Base-by-base conservation (phyloP, 2,888 invertebrate genomes). In the Hydriomena furcata region DNA sequence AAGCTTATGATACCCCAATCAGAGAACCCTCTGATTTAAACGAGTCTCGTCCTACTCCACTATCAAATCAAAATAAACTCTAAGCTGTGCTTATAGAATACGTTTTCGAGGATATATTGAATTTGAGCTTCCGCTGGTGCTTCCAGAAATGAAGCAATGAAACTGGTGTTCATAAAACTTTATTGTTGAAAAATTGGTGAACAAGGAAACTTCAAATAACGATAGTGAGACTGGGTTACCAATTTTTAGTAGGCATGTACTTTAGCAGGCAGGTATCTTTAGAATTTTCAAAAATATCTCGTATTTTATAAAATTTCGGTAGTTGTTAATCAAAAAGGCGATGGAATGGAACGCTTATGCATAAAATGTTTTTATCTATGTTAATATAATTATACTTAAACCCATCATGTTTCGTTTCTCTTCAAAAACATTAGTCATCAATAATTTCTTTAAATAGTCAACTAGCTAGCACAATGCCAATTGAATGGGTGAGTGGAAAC, bases 1-100 rank as follows among this genome's bases (percentile, higher is more conserved):
- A 73, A 78, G 76, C 74, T 80, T 76, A 81, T 83, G 76, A 82
- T 81, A 79, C 82, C 79, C 82, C 77, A 80, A 83, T 84, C 78
- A 80, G 66, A 67, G 71, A 66, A 76, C 84, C 85, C 82, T 82
- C 77, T 70, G 74, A 75, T 77, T 79, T 72, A 62, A 70, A 63
- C 65, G 57, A 63, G 69, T 54, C 30, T 52, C 44, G 17, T 51
- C 37, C 23, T 48, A 27, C 36, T 40, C 12, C 28, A 30, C 24
- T 23, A 41, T 48, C 61, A 57, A 58, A 20, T 52, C 7, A 71
- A 63, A 65, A 47, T 58, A 46, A 38, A 69, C 71, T 56, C 35
- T 68, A 63, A 10, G 1, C 2, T n/a, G 5, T 5, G 11, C 11
- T 10, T 1, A 37, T 44, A 40, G 34, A 24, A 37, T 20, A 40